phyloP scores from a whole-genome alignment of 2,797 vertebrate genomes.

The Malurus splendens region DNA sequence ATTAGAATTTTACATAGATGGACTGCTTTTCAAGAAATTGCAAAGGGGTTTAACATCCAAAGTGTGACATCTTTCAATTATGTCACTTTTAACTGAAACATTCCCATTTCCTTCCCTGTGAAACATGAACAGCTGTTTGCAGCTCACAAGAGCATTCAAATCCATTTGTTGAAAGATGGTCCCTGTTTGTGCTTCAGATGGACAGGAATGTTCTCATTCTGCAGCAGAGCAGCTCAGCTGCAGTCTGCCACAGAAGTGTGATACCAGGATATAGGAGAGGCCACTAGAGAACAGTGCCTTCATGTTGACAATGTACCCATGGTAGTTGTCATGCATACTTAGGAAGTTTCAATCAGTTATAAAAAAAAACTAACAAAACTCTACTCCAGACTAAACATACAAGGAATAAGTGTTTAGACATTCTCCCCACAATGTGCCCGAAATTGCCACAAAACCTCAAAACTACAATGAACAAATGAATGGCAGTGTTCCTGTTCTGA shows the following conservation, averaged over 20 bases:
- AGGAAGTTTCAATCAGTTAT: not conserved
- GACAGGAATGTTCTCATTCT: not conserved
- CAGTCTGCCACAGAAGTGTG: not conserved
- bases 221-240: not conserved
- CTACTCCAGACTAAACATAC: not conserved
- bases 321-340: not conserved
- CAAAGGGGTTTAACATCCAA: not conserved
- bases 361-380: not conserved
- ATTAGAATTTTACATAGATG: not conserved
- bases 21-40: not conserved
- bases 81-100: not conserved
- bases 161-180: not conserved
- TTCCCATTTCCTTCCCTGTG: not conserved
- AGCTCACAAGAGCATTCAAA: not conserved
- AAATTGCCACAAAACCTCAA: not conserved
- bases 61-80: not conserved
- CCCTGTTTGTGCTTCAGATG: not conserved
- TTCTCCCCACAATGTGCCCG: not conserved
- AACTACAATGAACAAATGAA: not conserved
- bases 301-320: rapidly evolving
- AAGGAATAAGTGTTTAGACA: not conserved
- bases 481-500: not conserved
- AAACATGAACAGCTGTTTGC: not conserved
- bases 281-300: not conserved
- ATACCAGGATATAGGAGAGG: not conserved